Evolutionary conservation across 2,113 vertebrate genomes (phyloP).

Genomic region (Oncorhynchus clarkii): DNA sequence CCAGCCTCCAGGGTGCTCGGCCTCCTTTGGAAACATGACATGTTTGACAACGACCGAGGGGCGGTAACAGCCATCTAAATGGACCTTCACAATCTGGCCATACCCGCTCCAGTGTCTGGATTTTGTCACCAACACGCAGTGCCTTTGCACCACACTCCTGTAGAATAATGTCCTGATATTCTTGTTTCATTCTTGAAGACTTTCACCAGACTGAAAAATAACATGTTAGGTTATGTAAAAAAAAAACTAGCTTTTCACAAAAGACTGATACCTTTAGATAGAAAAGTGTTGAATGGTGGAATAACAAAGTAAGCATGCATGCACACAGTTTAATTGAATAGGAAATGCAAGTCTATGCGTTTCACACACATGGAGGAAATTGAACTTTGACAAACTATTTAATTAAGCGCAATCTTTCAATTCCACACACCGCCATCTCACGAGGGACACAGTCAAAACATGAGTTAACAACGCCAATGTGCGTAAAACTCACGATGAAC

Average conservation of each 20-base stretch:
- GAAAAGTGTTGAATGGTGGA: too few relatives aligned
- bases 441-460: too few relatives aligned
- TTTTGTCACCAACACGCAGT: constrained; percentile 55
- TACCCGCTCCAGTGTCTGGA: constrained; percentile 77
- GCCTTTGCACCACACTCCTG: constrained; percentile 61
- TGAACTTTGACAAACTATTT: background rate
- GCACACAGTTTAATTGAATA: background rate
- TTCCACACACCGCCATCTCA: too few relatives aligned
- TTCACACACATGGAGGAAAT: background rate
- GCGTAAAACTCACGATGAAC: too few relatives aligned
- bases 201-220: background rate
- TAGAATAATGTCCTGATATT: constrained; percentile 67
- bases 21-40: constrained; percentile 63
- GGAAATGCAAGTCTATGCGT: background rate
- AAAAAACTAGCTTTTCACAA: background rate
- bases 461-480: too few relatives aligned
- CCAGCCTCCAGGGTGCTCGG: constrained; percentile 55
- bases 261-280: too few relatives aligned
- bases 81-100: constrained; percentile 70
- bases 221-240: background rate
- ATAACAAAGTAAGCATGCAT: background rate
- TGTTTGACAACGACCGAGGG: constrained; percentile 74
- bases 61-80: constrained; percentile 64
- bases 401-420: too few relatives aligned
- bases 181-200: constrained; percentile 60